These are phyloP conservation scores for Parnassius smintheus DNA, from an alignment of 2,888 invertebrate genomes.

Conservation along the genomic window DNA sequence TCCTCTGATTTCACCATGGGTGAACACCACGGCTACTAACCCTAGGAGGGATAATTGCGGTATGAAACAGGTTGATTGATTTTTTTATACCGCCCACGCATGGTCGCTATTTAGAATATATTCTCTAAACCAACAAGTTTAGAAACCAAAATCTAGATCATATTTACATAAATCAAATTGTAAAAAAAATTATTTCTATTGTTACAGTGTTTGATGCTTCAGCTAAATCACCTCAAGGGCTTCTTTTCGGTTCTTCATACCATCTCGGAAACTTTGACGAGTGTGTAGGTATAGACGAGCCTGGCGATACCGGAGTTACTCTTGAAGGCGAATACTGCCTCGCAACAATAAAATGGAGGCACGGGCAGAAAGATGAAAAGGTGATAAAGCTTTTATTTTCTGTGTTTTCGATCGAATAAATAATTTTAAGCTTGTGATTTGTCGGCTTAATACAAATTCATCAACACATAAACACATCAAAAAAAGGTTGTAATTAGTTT, in stretches of 20 bases:
- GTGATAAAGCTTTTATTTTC: slow-evolving; percentile 36
- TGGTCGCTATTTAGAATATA: too few species aligned
- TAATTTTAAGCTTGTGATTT: slow-evolving; percentile 14
- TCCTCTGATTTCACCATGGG: too few species aligned
- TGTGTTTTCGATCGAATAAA: slow-evolving; percentile 1
- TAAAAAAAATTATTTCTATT: slow-evolving; percentile 18
- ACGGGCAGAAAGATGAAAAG: slow-evolving; percentile 55
- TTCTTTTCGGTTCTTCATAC: slow-evolving; percentile 84
- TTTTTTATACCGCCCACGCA: too few species aligned
- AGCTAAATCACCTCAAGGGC: slow-evolving; percentile 85
- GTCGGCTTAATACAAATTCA: background rate
- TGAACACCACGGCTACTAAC: too few species aligned
- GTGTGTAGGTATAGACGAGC: slow-evolving; percentile 78
- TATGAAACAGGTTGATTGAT: too few species aligned
- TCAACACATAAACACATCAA: too few species aligned
- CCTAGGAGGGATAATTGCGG: too few species aligned
- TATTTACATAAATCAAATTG: too few species aligned
- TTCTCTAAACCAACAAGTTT: too few species aligned
- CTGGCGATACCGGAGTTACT: slow-evolving; percentile 50
- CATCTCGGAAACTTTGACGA: slow-evolving; percentile 89
- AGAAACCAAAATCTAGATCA: too few species aligned
- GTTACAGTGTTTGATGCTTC: slow-evolving; percentile 87
- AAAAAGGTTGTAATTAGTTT: too few species aligned
- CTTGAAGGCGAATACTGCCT: slow-evolving; percentile 85
- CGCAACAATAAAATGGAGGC: slow-evolving; percentile 75